A percentile compares a stretch with the other conserved stretches of the same genome.
Conservation (phyloP, 2,113 vertebrate species). For the Apteryx owenii region DNA sequence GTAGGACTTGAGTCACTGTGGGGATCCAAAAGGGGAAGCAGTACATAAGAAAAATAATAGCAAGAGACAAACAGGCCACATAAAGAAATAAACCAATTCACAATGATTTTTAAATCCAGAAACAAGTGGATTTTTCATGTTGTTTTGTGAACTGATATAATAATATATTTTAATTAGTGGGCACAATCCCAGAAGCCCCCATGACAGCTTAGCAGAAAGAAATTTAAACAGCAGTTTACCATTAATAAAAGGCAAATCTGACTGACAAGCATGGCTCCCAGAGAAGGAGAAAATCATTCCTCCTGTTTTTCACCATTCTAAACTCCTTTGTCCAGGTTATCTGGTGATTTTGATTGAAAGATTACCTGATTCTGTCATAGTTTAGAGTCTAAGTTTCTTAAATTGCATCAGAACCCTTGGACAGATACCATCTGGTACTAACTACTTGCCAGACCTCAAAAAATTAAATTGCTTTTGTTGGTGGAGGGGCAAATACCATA, state of each 20-base stretch:
- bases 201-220: neutral
- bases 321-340: neutral
- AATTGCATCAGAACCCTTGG: neutral
- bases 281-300: neutral
- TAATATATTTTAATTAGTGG: slow-evolving; percentile 11
- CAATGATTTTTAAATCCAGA: neutral
- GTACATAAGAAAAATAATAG: neutral
- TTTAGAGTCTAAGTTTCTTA: neutral
- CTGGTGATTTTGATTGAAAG: neutral
- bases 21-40: slow-evolving; percentile 22
- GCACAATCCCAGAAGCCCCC: neutral
- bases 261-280: neutral
- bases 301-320: neutral
- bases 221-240: neutral
- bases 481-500: neutral
- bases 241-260: neutral
- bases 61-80: neutral
- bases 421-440: neutral
- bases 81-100: neutral
- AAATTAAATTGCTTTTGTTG: neutral
- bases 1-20: slow-evolving; percentile 4
- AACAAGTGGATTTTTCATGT: neutral
- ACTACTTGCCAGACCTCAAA: neutral
- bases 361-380: neutral
- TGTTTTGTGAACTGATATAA: neutral